phyloP scores from a whole-genome alignment of 2,888 invertebrate genomes.

The Didymodactylos carnosus region DNA sequence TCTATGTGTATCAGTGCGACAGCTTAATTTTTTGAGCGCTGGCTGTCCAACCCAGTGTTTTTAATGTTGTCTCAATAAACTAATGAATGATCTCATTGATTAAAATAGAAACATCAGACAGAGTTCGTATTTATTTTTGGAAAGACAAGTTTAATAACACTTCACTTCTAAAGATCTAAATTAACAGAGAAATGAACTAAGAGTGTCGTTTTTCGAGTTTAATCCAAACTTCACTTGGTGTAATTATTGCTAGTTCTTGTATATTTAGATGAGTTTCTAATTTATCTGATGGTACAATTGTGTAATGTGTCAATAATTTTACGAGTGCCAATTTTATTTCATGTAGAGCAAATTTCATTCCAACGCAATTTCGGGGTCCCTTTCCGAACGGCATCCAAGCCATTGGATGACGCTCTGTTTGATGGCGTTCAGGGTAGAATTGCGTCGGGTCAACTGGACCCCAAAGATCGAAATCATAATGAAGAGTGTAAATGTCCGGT shows the following conservation, averaged over 20 bases:
- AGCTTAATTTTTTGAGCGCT: too few species aligned
- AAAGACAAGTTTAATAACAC: too few species aligned
- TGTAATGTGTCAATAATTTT: constrained; percentile 21
- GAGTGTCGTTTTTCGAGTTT: not conserved
- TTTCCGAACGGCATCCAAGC: constrained; percentile 26
- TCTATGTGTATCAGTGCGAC: too few species aligned
- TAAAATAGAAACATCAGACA: too few species aligned
- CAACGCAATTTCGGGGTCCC: constrained; percentile 26
- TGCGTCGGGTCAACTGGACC: constrained; percentile 14
- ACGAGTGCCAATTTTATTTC: constrained; percentile 24
- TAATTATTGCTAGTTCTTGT: not conserved
- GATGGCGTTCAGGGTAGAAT: constrained; percentile 13
- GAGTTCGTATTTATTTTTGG: too few species aligned
- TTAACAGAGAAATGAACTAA: too few species aligned
- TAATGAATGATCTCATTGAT: too few species aligned
- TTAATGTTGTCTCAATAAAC: too few species aligned
- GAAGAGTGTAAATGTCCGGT: constrained; percentile 13
- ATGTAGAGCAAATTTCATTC: constrained; percentile 24
- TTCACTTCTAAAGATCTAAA: too few species aligned
- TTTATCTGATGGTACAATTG: constrained; percentile 15
- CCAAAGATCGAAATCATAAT: constrained; percentile 14
- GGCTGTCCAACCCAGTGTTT: too few species aligned
- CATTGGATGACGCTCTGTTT: constrained; percentile 16
- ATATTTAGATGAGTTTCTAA: not conserved
- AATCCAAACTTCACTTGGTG: not conserved